These are phyloP conservation scores for Accipiter virgatus DNA, from an alignment of 2,113 vertebrate genomes.

Conservation along the genomic window DNA sequence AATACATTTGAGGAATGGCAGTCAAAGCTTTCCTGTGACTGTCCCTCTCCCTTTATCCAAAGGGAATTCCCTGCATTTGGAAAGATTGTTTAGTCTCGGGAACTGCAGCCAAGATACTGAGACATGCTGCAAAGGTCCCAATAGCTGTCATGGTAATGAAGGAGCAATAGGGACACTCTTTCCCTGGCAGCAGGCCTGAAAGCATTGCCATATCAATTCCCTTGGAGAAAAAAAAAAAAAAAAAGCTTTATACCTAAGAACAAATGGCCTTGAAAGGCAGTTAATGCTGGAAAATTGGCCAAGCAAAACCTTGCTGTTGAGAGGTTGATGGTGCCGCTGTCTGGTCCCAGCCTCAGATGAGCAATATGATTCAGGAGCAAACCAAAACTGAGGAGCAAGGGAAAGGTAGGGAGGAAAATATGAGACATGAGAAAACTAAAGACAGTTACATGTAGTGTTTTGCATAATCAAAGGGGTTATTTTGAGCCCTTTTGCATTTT, in stretches of 20 bases:
- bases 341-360: not conserved
- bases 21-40: not conserved
- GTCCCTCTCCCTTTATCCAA: not conserved
- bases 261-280: not conserved
- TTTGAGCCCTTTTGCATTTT: not conserved
- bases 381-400: not conserved
- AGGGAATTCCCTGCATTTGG: slow-evolving; percentile 46
- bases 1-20: not conserved
- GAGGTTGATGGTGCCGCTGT: not conserved
- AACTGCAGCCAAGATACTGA: slow-evolving; percentile 4
- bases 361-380: not conserved
- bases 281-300: not conserved
- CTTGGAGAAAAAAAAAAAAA: not conserved
- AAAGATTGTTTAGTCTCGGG: not conserved
- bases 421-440: not conserved
- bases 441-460: not conserved
- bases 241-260: not conserved
- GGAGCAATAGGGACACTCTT: not conserved
- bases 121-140: not conserved
- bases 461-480: not conserved
- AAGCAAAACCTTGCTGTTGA: not conserved
- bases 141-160: not conserved
- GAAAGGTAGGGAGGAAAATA: not conserved
- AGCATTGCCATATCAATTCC: not conserved
- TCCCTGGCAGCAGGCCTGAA: not conserved